phyloP scores from a whole-genome alignment of 2,113 vertebrate species.

The Oryzias celebensis region DNA sequence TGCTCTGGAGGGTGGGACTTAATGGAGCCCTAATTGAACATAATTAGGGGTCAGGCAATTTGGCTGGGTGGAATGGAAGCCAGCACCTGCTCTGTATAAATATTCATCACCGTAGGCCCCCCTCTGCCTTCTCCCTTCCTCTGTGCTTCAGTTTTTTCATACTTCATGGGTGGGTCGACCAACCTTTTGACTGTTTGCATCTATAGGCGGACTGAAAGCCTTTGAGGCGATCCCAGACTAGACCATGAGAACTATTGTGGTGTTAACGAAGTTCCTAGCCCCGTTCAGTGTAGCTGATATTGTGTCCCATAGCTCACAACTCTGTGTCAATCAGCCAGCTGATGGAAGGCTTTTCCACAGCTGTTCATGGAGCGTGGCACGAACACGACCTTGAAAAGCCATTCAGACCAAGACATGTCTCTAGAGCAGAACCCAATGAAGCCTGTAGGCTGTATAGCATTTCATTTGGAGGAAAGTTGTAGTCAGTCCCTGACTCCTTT shows the following conservation, averaged over 20 bases:
- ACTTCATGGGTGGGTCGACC: slow-evolving; percentile 29
- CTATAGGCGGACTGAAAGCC: slow-evolving; percentile 56
- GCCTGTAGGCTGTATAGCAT: background rate
- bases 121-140: slow-evolving; percentile 19
- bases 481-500: background rate
- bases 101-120: slow-evolving; percentile 67
- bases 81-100: slow-evolving; percentile 79
- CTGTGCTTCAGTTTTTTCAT: slow-evolving; percentile 28
- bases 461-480: slow-evolving; percentile 7
- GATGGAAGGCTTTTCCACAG: slow-evolving; percentile 45
- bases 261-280: slow-evolving; percentile 60
- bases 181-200: slow-evolving; percentile 50
- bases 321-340: slow-evolving; percentile 50
- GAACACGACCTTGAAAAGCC: slow-evolving; percentile 38
- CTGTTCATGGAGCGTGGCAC: slow-evolving; percentile 39
- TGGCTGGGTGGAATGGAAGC: slow-evolving; percentile 48
- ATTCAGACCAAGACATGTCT: slow-evolving; percentile 17
- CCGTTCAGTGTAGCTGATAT: slow-evolving; percentile 38
- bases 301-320: slow-evolving; percentile 47
- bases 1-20: slow-evolving; percentile 31
- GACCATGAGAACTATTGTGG: slow-evolving; percentile 56
- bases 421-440: background rate
- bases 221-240: slow-evolving; percentile 54
- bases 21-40: slow-evolving; percentile 65
- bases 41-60: slow-evolving; percentile 71